These are phyloP conservation scores for Augochlorella aurata DNA, from an alignment of 2,888 invertebrate species.

Conservation along the genomic window DNA sequence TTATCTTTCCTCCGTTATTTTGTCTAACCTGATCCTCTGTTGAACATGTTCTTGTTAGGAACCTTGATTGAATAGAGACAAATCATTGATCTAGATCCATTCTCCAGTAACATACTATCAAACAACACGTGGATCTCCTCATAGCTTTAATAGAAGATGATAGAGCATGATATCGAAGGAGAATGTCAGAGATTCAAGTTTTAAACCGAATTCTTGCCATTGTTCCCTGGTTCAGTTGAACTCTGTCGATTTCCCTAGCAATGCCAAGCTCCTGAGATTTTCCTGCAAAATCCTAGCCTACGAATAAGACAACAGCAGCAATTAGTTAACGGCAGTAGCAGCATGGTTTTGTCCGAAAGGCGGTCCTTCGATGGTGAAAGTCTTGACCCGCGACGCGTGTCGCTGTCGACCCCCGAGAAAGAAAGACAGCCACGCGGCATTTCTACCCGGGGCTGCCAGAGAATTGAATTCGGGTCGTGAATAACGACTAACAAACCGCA, in stretches of 20 bases:
- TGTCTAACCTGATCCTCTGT: too few relatives aligned
- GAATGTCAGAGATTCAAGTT: neutral
- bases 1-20: too few relatives aligned
- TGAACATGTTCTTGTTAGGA: too few relatives aligned
- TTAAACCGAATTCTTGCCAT: neutral
- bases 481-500: conserved; percentile 82
- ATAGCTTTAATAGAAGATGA: neutral
- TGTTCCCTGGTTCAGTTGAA: too few relatives aligned
- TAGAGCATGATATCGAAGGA: neutral
- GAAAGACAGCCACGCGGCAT: conserved; percentile 24
- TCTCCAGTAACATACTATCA: too few relatives aligned
- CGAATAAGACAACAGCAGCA: neutral
- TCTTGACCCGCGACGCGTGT: neutral
- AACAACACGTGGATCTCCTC: too few relatives aligned
- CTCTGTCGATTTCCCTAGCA: too few relatives aligned
- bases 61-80: too few relatives aligned
- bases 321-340: neutral
- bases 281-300: neutral
- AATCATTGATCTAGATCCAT: too few relatives aligned
- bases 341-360: too few relatives aligned
- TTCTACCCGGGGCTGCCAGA: conserved; percentile 49
- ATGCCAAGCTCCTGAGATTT: neutral
- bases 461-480: conserved; percentile 80
- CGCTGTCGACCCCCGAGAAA: conserved; percentile 28
- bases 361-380: neutral